These are phyloP conservation scores for Branchinecta lindahli DNA, from an alignment of 1,140 invertebrate species.

Conservation along the genomic window DNA sequence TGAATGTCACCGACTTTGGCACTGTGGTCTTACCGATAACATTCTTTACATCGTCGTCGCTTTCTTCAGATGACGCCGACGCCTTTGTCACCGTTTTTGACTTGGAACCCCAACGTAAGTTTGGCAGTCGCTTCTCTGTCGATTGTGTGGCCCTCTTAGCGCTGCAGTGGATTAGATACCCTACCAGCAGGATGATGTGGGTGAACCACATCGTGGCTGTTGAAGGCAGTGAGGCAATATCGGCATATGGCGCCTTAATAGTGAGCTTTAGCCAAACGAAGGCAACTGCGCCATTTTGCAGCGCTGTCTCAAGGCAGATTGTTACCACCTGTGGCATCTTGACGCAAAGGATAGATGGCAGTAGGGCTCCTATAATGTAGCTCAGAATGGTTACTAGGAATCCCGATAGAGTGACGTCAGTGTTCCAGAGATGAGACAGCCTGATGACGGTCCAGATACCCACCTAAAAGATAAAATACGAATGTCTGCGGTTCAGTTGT, in stretches of 20 bases:
- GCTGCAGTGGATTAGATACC: not conserved
- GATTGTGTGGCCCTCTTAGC: not conserved
- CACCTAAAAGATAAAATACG: not conserved
- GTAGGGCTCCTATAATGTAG: not conserved
- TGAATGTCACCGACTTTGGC: too few relatives aligned
- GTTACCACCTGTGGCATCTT: constrained; percentile 31
- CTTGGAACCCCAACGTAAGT: too few relatives aligned
- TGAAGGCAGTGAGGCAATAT: constrained; percentile 32
- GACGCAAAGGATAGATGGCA: constrained; percentile 5
- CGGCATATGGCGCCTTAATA: constrained; percentile 33
- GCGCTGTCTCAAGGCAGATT: constrained; percentile 37
- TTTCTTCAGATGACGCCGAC: too few relatives aligned
- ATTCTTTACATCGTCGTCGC: too few relatives aligned
- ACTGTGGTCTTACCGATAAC: too few relatives aligned
- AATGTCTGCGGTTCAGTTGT: too few relatives aligned
- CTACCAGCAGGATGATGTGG: not conserved
- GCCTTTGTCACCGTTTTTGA: too few relatives aligned
- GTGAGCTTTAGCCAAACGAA: constrained; percentile 34
- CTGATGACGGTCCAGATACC: not conserved
- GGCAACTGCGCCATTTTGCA: constrained; percentile 36
- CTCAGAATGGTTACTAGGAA: not conserved
- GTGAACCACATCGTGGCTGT: constrained; percentile 28
- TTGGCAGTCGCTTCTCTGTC: too few relatives aligned
- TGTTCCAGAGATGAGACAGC: not conserved
- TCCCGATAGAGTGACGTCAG: not conserved